These are phyloP conservation scores for Hydraecia micacea DNA, from an alignment of 2,888 invertebrate species.

Conservation along the genomic window DNA sequence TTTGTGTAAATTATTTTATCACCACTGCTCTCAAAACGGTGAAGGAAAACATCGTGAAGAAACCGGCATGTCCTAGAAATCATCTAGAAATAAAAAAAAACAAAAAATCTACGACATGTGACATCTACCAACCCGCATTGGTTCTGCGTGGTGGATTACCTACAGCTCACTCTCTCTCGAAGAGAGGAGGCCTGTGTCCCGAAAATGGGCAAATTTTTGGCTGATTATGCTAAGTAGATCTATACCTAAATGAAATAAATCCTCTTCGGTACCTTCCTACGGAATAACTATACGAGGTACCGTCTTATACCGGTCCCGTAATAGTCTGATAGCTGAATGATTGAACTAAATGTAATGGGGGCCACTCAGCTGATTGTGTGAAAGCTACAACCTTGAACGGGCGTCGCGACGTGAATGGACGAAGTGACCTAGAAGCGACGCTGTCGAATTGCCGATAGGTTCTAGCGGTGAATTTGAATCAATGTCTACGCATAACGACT, in stretches of 20 bases:
- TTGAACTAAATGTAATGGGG: conserved; percentile 56
- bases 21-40: too few relatives aligned
- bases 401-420: conserved; percentile 80
- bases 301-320: conserved; percentile 15
- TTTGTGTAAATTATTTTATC: too few relatives aligned
- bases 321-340: conserved; percentile 39
- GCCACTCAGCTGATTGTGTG: conserved; percentile 77
- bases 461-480: conserved; percentile 62
- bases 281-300: conserved; percentile 9
- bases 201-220: background rate
- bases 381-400: conserved; percentile 85
- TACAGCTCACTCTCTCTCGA: too few relatives aligned
- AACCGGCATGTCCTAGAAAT: too few relatives aligned
- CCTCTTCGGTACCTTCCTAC: conserved; percentile 14
- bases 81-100: too few relatives aligned
- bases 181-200: background rate
- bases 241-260: conserved; percentile 2
- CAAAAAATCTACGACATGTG: too few relatives aligned
- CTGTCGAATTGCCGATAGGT: conserved; percentile 68
- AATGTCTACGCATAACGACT: conserved; percentile 52
- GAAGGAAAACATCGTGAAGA: too few relatives aligned
- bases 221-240: background rate
- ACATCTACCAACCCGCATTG: too few relatives aligned
- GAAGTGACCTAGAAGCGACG: conserved; percentile 81
- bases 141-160: too few relatives aligned